Conservation (phyloP, 1,140 invertebrate genomes). For the Leptoteleia sp. region DNA sequence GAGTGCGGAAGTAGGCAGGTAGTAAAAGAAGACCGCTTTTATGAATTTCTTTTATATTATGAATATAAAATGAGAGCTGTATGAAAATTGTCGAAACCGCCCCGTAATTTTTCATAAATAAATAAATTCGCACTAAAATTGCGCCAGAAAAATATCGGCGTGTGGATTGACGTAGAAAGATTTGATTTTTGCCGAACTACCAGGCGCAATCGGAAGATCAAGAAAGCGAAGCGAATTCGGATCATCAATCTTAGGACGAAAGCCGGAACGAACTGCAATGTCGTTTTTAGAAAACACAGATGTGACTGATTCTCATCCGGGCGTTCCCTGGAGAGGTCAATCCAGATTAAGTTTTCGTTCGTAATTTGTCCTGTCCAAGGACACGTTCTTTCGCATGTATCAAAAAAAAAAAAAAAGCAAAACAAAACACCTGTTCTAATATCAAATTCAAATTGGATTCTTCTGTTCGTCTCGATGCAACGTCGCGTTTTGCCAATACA, state of each 20-base stretch:
- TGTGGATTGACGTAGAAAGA: constrained; percentile 17
- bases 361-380: constrained; percentile 60
- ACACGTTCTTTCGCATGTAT: constrained; percentile 49
- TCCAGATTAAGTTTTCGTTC: constrained; percentile 65
- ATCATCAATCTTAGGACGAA: constrained; percentile 67
- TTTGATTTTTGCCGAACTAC: constrained; percentile 23
- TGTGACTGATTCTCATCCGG: constrained; percentile 67
- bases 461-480: neutral
- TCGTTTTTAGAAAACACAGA: constrained; percentile 68
- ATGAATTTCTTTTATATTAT: neutral
- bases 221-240: constrained; percentile 47
- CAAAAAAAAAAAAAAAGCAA: no score
- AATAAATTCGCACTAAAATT: no score
- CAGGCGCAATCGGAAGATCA: constrained; percentile 37
- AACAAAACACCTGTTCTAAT: constrained; percentile 42
- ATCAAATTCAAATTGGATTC: constrained; percentile 6
- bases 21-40: neutral
- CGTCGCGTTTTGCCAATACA: no score
- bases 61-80: no score
- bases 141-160: no score
- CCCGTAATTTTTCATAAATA: no score
- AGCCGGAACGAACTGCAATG: constrained; percentile 65
- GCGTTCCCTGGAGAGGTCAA: constrained; percentile 67
- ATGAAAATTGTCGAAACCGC: no score
- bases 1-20: neutral